Percentiles rank a stretch among this genome's conserved stretches.
phyloP scores from a whole-genome alignment of 2,888 invertebrate genomes.

The Oligia strigilis region DNA sequence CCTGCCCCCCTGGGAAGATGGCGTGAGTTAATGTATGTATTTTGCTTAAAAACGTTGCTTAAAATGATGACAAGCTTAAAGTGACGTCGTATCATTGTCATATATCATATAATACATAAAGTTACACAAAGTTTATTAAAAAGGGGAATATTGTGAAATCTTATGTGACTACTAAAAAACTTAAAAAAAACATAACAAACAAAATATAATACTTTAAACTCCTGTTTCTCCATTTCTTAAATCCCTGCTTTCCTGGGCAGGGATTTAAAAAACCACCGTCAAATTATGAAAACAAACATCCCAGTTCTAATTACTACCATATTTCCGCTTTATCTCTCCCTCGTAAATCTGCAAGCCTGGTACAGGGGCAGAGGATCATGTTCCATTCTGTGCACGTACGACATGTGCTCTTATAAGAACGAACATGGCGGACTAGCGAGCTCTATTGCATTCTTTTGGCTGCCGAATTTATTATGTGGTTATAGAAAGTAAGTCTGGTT shows the following conservation, averaged over 20 bases:
- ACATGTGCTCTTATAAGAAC: conserved; percentile 27
- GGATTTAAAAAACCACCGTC: not conserved
- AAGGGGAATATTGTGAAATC: not conserved
- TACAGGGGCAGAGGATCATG: conserved; percentile 11
- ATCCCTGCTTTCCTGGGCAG: not conserved
- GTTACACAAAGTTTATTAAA: not conserved
- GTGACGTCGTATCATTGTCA: not conserved
- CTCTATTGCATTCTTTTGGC: conserved; percentile 47
- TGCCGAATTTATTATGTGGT: conserved; percentile 19
- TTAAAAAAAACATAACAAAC: not conserved
- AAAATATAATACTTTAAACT: not conserved
- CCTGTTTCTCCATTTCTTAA: too few relatives aligned
- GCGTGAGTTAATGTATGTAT: too few relatives aligned
- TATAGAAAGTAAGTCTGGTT: not conserved
- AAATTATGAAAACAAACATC: conserved; percentile 21
- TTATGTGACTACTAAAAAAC: not conserved
- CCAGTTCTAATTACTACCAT: conserved; percentile 28
- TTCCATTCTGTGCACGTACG: conserved; percentile 45
- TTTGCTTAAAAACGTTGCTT: not conserved
- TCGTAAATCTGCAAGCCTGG: conserved; percentile 48
- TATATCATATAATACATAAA: too few relatives aligned
- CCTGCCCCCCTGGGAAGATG: too few relatives aligned
- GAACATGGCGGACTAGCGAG: conserved; percentile 21
- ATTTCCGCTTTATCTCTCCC: conserved; percentile 28
- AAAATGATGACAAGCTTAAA: not conserved